phyloP scores from a whole-genome alignment of 1,140 invertebrate species.

The fruit fly (Drosophila melanogaster) region Release_6_plus_ISO1_MT NC_004354.4:15480501-15481000 shows the following conservation, averaged over 20 bases:
- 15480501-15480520: too few relatives aligned
- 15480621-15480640: background rate
- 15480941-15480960: background rate
- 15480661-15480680: background rate
- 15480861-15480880: background rate
- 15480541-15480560: too few relatives aligned
- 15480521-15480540: too few relatives aligned
- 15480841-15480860: too few relatives aligned
- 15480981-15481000: background rate
- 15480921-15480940: too few relatives aligned
- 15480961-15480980: background rate
- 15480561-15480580: too few relatives aligned
- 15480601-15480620: too few relatives aligned
- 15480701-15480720: background rate
- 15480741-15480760: background rate
- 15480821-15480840: too few relatives aligned
- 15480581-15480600: too few relatives aligned
- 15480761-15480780: background rate
- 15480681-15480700: background rate
- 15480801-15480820: too few relatives aligned
- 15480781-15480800: too few relatives aligned
- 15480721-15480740: background rate
- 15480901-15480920: too few relatives aligned
- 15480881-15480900: background rate
- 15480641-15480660: background rate